Percentiles rank a stretch among this genome's conserved stretches.
phyloP scores from a whole-genome alignment of 2,888 invertebrate species.

The Nesidiocoris tenuis region DNA sequence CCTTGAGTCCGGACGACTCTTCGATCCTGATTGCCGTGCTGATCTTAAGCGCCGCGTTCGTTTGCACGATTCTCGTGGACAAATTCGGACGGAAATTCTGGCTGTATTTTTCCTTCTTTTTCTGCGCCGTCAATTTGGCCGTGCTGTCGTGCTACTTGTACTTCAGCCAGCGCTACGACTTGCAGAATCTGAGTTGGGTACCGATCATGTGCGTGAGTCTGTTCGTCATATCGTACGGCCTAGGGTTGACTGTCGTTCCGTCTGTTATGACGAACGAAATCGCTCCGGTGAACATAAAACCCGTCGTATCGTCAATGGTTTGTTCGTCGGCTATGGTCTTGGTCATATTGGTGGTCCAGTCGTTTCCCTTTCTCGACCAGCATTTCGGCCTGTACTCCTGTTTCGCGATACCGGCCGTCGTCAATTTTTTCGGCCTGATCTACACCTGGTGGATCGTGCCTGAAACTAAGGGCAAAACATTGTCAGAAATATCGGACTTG shows the following conservation, averaged over 20 bases:
- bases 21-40: slow-evolving; percentile 1
- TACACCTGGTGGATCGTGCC: slow-evolving; percentile 18
- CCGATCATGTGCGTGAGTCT: slow-evolving; percentile 4
- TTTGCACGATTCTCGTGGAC: slow-evolving; percentile 7
- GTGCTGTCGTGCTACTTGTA: background rate
- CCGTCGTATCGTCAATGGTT: background rate
- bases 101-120: slow-evolving; percentile 1
- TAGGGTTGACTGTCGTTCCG: slow-evolving; percentile 15
- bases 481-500: background rate
- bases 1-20: slow-evolving; percentile 5
- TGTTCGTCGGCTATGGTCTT: background rate
- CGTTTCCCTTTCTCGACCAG: slow-evolving; percentile 7
- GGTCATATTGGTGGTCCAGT: background rate
- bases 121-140: background rate
- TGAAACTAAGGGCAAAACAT: slow-evolving; percentile 21
- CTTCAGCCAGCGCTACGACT: background rate
- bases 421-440: slow-evolving; percentile 1
- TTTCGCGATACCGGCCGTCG: slow-evolving; percentile 9
- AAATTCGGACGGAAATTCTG: slow-evolving; percentile 18
- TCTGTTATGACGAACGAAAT: slow-evolving; percentile 8
- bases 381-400: slow-evolving; percentile 5
- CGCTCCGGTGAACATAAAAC: background rate
- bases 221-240: slow-evolving; percentile 19
- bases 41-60: background rate
- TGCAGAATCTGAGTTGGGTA: slow-evolving; percentile 3